These are phyloP conservation scores for Actinia equina DNA, from an alignment of 64 coral and sea anemone species.

Conservation along the genomic window DNA sequence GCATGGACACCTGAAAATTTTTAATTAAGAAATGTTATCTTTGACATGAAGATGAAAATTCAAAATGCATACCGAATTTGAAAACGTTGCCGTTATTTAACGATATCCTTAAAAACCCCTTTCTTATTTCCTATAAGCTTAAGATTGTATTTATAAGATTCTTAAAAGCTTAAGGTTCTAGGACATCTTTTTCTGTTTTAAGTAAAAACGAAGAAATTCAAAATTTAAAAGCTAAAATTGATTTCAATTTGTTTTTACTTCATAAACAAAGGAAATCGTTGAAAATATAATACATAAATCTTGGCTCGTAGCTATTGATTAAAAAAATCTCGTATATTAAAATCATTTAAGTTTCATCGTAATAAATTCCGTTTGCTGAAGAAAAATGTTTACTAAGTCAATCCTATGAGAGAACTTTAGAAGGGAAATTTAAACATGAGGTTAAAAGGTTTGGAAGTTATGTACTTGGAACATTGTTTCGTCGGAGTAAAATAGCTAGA, in stretches of 20 bases:
- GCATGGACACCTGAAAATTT: conserved; percentile 18
- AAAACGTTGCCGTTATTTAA: not conserved
- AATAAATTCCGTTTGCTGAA: too few species aligned
- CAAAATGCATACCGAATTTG: not conserved
- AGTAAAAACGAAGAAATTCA: not conserved
- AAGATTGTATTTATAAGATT: not conserved
- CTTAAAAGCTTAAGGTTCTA: too few species aligned
- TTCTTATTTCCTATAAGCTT: not conserved
- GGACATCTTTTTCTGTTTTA: not conserved
- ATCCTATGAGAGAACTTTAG: too few species aligned
- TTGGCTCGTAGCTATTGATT: not conserved
- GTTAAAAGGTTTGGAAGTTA: too few species aligned
- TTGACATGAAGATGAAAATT: conserved; percentile 3
- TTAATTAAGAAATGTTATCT: conserved; percentile 35
- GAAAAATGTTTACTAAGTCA: too few species aligned
- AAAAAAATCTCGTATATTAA: not conserved
- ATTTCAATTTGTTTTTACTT: not conserved
- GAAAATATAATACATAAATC: not conserved
- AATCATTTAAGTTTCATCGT: too few species aligned
- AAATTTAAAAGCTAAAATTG: not conserved
- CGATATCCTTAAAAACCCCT: not conserved
- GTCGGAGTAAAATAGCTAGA: too few species aligned
- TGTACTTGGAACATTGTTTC: too few species aligned
- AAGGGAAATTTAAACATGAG: too few species aligned
- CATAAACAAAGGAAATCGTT: not conserved